Base-by-base conservation (phyloP, 2,888 invertebrate genomes). In the Amblyjoppa proteus region DNA sequence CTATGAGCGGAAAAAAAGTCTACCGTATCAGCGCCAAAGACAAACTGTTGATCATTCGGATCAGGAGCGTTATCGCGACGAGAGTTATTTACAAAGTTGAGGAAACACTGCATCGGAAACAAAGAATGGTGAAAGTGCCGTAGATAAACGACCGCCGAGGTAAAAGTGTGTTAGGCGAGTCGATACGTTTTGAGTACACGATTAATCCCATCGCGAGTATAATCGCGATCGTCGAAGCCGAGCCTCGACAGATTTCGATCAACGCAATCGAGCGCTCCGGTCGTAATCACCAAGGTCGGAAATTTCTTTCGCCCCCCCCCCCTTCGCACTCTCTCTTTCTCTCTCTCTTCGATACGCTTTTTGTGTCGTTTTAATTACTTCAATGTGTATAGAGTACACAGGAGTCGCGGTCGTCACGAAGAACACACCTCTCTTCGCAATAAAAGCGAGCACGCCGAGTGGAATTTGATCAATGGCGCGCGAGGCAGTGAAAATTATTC, bases 391-490 rank as follows among this genome's bases (percentile, higher is more conserved):
- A 41, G 51, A 20, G 66, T 16, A 51, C 16, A 53, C 20, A 38
- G 49, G 20, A 75, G 38, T 51, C 56, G 28, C 45, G 31, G 41
- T 51, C 31, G 64, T n/a, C 64, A 79, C 38, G 38, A 31, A 34
- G 58, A 49, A 64, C 69, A 34, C 66, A 76, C 71, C 61, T 11
- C 28, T 16, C 13, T 69, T 28, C 20, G 45, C 20, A 69, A 69
- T 25, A 69, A 80, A 80, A 80, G 45, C 74, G 61, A 49, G 61
- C 31, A 75, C 25, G 51, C 45, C 49, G 73, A 77, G 64, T 81
- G 85, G 83, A 86, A 83, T 86, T 86, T 81, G 85, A 86, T 83
- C 85, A 83, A 86, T 83, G 85, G 85, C 49, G 56, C 73, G 56
- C 77, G 73, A 83, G 80, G 73, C 80, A 69, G 73, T 80, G 74